Evolutionary conservation across 2,888 invertebrate genomes (phyloP).

Genomic region (Stomorhina lunata): DNA sequence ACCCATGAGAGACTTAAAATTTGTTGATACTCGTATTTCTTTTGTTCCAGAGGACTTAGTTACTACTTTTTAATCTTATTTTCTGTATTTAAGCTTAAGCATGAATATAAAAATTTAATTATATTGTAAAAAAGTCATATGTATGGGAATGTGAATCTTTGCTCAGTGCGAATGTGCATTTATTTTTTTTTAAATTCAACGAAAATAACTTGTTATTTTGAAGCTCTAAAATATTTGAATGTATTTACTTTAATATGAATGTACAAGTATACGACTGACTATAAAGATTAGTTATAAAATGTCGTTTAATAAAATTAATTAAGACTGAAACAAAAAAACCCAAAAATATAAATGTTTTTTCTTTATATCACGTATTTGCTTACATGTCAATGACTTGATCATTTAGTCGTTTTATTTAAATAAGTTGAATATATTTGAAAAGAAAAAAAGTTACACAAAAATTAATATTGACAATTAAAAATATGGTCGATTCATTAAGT

Average conservation of each 20-base stretch:
- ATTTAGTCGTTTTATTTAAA: neutral
- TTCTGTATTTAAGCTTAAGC: too few species aligned
- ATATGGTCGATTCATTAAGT: too few species aligned
- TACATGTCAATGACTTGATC: slow-evolving; percentile 5
- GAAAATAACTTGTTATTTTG: neutral
- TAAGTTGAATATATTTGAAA: too few species aligned
- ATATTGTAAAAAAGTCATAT: slow-evolving; percentile 9
- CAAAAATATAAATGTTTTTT: neutral
- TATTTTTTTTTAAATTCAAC: neutral
- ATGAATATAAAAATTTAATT: neutral
- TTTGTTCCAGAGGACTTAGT: too few species aligned
- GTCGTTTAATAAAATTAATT: slow-evolving; percentile 21
- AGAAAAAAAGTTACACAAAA: too few species aligned
- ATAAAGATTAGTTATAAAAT: slow-evolving; percentile 8
- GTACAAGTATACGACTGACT: too few species aligned
- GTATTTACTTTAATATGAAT: too few species aligned
- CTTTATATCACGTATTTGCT: neutral
- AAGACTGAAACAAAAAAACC: neutral
- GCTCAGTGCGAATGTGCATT: too few species aligned
- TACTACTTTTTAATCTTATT: too few species aligned
- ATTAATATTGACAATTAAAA: too few species aligned
- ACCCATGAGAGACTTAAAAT: neutral
- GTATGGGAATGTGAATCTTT: neutral
- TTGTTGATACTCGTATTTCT: too few species aligned
- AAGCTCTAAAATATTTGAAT: neutral